Base-by-base conservation (phyloP, 2,888 invertebrate genomes). In the Celastrina argiolus region DNA sequence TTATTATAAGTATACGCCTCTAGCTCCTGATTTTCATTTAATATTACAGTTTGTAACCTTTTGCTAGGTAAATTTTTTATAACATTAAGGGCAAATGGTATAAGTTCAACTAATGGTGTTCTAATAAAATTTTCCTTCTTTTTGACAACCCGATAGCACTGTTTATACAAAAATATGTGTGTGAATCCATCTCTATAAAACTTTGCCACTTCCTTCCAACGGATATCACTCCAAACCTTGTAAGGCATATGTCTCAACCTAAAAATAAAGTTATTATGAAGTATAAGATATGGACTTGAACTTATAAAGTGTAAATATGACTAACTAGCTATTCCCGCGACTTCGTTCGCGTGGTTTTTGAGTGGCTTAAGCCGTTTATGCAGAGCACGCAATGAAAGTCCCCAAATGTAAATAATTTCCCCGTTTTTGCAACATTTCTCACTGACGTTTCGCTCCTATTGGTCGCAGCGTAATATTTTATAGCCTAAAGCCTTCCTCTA, bases 171-270 rank as follows among this genome's bases (percentile, higher is more conserved):
- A 74, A 88, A 88, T 8, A 68, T 64, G 63, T 73, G 74, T 51
- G 86, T 88, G 66, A 81, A 78, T 5, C 85, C 88, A 74, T 84
- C 84, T 64, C 85, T 80, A 70, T 85, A 87, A 51, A 81, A 72
- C 42, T 74, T 73, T 6, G 74, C 67, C 26, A 88, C 64, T 64
- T 87, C 81, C 72, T 83, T 84, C 89, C 88, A 88, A 70, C 80
- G 74, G 58, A 89, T 87, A 69, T 89, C 88, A 66, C 76, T 77
- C 89, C 88, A 88, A 28, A 85, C 74, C 74, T 79, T 74, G 68
- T 84, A 88, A 1, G 79, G 67, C 45, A 78, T 79, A 10, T 69
- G 69, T 66, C 63, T 74, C 61, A 88, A 72, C 68, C 87, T 88
- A 78, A 69, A 84, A 36, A 36, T n/a, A n/a, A n/a, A n/a, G n/a